These are phyloP conservation scores for Tarsius wallacei DNA, from an alignment of 2,797 vertebrate species.

Conservation along the genomic window DNA sequence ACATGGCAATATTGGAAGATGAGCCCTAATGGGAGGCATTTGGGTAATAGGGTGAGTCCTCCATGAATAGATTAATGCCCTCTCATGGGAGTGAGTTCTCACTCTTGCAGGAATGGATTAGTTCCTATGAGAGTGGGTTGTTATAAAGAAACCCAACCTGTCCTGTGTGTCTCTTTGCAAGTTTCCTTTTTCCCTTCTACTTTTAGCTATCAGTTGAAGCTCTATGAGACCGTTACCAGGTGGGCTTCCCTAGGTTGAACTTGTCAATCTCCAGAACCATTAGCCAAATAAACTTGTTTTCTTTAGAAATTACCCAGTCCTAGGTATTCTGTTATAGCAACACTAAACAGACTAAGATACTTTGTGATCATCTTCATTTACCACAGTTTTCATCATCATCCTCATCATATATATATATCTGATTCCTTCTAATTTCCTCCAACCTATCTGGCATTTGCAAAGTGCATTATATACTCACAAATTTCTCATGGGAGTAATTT, in stretches of 20 bases:
- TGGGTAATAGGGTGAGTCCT: not conserved
- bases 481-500: not conserved
- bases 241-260: not conserved
- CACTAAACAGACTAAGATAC: not conserved
- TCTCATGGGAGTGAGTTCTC: not conserved
- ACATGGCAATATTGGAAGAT: not conserved
- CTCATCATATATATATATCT: not conserved
- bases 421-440: not conserved
- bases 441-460: not conserved
- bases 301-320: not conserved
- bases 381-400: not conserved
- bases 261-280: not conserved
- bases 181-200: not conserved
- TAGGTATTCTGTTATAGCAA: not conserved
- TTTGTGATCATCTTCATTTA: not conserved
- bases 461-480: not conserved
- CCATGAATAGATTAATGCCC: not conserved
- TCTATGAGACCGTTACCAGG: not conserved
- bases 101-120: not conserved
- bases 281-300: not conserved
- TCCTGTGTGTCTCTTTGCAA: not conserved
- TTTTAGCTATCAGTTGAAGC: not conserved
- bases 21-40: not conserved
- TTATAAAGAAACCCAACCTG: not conserved
- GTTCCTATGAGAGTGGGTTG: not conserved